Conservation (phyloP, 2,888 invertebrate genomes). For the Automeris io region DNA sequence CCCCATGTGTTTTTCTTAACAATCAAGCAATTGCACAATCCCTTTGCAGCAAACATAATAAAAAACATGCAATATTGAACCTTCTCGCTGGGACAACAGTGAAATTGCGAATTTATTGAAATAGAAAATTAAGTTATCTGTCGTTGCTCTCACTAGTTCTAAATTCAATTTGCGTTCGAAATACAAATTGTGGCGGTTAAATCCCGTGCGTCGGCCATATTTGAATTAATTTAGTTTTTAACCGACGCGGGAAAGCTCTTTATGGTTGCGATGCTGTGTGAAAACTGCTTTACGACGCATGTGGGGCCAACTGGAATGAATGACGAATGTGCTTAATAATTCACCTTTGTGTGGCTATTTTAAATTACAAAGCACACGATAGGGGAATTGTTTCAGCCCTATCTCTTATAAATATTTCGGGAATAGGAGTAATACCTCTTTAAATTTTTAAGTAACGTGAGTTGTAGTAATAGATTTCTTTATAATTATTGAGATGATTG, state of each 20-base stretch:
- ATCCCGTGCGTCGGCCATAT: slow-evolving; percentile 53
- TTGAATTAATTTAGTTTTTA: slow-evolving; percentile 61
- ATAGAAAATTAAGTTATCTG: slow-evolving; percentile 38
- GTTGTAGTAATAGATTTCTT: too few species aligned
- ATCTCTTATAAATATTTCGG: background rate
- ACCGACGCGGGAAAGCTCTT: slow-evolving; percentile 53
- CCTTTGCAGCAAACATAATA: slow-evolving; percentile 26
- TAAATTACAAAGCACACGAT: slow-evolving; percentile 5
- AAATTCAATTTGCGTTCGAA: slow-evolving; percentile 62
- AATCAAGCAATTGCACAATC: slow-evolving; percentile 52
- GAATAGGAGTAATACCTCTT: too few species aligned
- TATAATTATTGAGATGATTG: too few species aligned
- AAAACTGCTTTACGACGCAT: slow-evolving; percentile 39
- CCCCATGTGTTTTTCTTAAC: slow-evolving; percentile 74
- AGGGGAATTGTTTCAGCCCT: slow-evolving; percentile 5
- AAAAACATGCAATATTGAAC: slow-evolving; percentile 27
- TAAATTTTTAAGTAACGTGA: background rate
- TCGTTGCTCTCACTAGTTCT: slow-evolving; percentile 47
- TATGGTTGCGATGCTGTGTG: slow-evolving; percentile 39
- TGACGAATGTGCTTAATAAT: slow-evolving; percentile 8
- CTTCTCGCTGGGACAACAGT: slow-evolving; percentile 26
- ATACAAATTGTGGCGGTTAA: slow-evolving; percentile 58
- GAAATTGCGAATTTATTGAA: slow-evolving; percentile 27
- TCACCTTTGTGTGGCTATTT: slow-evolving; percentile 8
- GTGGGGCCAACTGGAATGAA: slow-evolving; percentile 21